phyloP scores from a whole-genome alignment of 2,888 invertebrate species.

The Cantharis rufa region DNA sequence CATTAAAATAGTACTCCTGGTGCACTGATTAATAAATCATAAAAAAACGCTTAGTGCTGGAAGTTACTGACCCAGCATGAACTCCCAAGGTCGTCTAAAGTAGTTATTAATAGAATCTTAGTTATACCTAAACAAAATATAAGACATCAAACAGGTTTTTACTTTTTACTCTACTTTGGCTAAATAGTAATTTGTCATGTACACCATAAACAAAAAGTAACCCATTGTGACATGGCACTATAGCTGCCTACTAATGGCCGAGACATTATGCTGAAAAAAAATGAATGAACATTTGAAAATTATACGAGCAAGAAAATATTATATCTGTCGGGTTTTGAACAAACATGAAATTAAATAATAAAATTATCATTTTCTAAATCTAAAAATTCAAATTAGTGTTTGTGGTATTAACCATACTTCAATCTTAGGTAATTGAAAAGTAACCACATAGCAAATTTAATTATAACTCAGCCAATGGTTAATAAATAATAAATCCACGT shows the following conservation, averaged over 20 bases:
- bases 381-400: neutral
- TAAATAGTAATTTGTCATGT: conserved; percentile 31
- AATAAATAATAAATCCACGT: neutral
- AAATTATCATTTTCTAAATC: neutral
- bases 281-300: neutral
- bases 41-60: conserved; percentile 17
- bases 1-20: conserved; percentile 6
- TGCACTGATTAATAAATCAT: conserved; percentile 23
- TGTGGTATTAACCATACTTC: neutral
- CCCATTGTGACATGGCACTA: neutral
- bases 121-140: conserved; percentile 30
- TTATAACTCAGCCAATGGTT: neutral
- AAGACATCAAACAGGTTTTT: conserved; percentile 23
- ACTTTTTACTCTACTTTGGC: conserved; percentile 20
- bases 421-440: neutral
- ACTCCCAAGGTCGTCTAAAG: conserved; percentile 37
- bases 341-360: neutral
- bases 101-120: conserved; percentile 36
- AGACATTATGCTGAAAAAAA: neutral
- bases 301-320: neutral
- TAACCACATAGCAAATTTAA: neutral
- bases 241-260: neutral
- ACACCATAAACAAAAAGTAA: neutral
- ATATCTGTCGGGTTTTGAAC: neutral
- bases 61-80: conserved; percentile 35